phyloP scores from a whole-genome alignment of 2,113 vertebrate species.

The Micronisus gabar region DNA sequence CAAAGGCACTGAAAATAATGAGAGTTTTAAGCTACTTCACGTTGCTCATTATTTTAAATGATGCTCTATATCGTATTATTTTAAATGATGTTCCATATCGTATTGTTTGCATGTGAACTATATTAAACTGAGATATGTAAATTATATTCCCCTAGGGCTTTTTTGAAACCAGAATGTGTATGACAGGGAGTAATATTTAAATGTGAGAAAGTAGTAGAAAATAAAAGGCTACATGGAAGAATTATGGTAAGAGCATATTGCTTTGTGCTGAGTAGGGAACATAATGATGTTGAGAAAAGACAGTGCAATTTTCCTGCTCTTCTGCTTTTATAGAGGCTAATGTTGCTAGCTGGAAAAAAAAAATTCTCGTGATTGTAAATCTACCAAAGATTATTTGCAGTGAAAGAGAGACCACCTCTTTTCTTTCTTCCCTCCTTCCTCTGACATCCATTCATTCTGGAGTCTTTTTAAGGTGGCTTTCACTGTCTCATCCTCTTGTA shows the following conservation, averaged over 20 bases:
- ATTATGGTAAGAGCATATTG: neutral
- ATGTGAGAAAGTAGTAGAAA: neutral
- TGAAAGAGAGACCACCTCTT: neutral
- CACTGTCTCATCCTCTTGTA: neutral
- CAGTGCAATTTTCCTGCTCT: neutral
- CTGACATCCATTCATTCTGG: neutral
- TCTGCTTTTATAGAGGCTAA: neutral
- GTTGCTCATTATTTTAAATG: neutral
- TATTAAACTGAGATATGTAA: neutral
- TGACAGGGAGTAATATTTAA: neutral
- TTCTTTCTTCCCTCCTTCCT: neutral
- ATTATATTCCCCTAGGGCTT: neutral
- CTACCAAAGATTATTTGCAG: neutral
- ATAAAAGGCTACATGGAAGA: neutral
- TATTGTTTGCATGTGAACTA: neutral
- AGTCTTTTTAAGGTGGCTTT: constrained; percentile 21
- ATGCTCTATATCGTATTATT: neutral
- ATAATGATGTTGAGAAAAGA: neutral
- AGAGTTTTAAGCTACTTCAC: neutral
- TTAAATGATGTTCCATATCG: neutral
- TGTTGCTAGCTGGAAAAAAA: neutral
- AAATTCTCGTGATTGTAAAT: neutral
- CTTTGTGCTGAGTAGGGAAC: neutral
- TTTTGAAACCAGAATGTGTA: neutral
- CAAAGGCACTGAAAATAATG: neutral